Evolutionary conservation across 2,113 vertebrate genomes (phyloP).

Genomic region (Cygnus atratus): DNA sequence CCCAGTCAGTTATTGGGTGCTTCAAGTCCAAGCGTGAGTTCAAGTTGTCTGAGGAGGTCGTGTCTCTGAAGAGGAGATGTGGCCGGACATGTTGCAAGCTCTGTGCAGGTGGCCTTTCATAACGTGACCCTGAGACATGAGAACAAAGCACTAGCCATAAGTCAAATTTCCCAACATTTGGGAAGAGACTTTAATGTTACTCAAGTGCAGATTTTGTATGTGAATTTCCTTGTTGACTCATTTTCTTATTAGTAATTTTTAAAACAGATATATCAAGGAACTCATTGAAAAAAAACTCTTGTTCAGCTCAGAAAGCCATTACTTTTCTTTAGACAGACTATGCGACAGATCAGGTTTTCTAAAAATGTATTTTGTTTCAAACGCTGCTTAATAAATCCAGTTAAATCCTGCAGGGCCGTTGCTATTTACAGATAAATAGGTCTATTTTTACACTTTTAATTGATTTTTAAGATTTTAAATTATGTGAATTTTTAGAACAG

Average conservation of each 20-base stretch:
- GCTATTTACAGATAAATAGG: neutral
- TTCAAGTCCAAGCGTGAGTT: neutral
- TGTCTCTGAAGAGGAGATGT: neutral
- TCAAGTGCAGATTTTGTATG: slow-evolving; percentile 50
- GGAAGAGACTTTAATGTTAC: slow-evolving; percentile 39
- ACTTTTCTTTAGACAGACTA: neutral
- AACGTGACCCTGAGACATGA: neutral
- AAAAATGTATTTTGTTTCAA: slow-evolving; percentile 12
- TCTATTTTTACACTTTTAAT: slow-evolving; percentile 52
- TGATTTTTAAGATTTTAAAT: slow-evolving; percentile 43
- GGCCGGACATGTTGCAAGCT: neutral
- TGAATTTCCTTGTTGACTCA: slow-evolving; percentile 62
- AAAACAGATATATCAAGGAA: neutral
- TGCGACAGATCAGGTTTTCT: neutral
- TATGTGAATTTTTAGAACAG: slow-evolving; percentile 16
- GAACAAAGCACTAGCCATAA: neutral
- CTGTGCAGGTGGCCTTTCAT: neutral
- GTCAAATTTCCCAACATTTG: slow-evolving; percentile 57
- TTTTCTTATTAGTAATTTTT: slow-evolving; percentile 39
- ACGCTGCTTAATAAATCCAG: neutral
- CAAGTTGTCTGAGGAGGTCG: neutral
- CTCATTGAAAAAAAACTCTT: neutral
- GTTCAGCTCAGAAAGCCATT: slow-evolving; percentile 13
- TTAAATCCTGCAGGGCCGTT: neutral
- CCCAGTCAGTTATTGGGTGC: neutral